Evolutionary conservation across 2,113 vertebrate species (phyloP).

Genomic region (Taurulus bubalis): DNA sequence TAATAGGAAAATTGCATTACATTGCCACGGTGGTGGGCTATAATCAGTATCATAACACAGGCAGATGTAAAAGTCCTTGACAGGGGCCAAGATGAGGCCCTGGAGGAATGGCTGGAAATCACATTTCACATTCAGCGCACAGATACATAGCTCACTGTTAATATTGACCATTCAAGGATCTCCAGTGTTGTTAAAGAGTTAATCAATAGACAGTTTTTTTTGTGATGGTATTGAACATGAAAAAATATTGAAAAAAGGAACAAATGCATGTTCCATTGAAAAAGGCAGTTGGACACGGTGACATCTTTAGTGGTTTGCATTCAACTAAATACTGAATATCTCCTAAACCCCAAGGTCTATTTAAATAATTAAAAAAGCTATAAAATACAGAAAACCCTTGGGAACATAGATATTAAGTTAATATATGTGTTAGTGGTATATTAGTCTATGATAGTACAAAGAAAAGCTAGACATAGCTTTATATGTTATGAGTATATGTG

Average conservation of each 20-base stretch:
- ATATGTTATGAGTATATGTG: too few relatives aligned
- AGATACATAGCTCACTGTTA: conserved; percentile 41
- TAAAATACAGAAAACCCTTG: too few relatives aligned
- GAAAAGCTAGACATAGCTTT: too few relatives aligned
- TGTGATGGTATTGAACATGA: conserved; percentile 22
- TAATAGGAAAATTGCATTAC: conserved; percentile 66
- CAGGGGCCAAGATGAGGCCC: conserved; percentile 30
- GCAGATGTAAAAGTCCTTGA: conserved; percentile 55
- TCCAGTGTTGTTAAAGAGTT: conserved; percentile 32
- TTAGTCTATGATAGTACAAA: too few relatives aligned
- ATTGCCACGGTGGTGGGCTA: conserved; percentile 36
- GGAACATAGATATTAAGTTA: too few relatives aligned
- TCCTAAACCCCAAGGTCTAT: too few relatives aligned
- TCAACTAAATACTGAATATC: too few relatives aligned
- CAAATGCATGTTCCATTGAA: conserved; percentile 34
- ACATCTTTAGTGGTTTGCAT: too few relatives aligned
- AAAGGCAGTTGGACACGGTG: conserved; percentile 34
- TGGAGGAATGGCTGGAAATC: conserved; percentile 44
- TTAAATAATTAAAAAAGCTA: too few relatives aligned
- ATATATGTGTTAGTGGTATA: too few relatives aligned
- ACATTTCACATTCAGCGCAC: conserved; percentile 47
- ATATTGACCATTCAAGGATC: conserved; percentile 48
- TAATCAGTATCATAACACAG: conserved; percentile 52
- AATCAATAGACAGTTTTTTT: conserved; percentile 43
- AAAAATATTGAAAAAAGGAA: conserved; percentile 6